These are phyloP conservation scores for Monodelphis domestica DNA, from an alignment of 2,797 vertebrate species.

Conservation along the genomic window DNA sequence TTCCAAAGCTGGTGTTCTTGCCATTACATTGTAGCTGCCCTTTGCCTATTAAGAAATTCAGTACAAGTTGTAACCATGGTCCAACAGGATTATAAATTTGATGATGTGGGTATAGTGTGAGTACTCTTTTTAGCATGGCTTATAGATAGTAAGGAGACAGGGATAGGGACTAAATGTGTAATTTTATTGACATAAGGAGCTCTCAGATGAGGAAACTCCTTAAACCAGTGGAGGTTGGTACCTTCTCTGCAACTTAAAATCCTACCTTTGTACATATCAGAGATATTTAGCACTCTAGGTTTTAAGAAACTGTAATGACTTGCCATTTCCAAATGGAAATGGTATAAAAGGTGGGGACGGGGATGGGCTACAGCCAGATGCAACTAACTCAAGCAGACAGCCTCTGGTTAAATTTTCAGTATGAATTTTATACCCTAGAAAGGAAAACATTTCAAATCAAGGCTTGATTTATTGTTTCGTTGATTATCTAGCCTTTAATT, in stretches of 20 bases:
- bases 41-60: slow-evolving; percentile 63
- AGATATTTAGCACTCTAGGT: background rate
- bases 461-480: background rate
- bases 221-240: background rate
- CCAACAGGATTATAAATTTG: background rate
- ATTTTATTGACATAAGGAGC: background rate
- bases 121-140: slow-evolving; percentile 31
- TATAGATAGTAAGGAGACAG: background rate
- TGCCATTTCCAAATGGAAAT: too few species aligned
- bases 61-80: slow-evolving; percentile 64
- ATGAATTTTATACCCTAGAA: background rate
- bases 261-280: background rate
- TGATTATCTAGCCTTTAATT: background rate
- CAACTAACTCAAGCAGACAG: background rate
- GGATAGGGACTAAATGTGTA: background rate
- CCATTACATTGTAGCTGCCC: slow-evolving; percentile 63
- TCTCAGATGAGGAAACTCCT: background rate
- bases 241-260: background rate
- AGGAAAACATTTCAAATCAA: background rate
- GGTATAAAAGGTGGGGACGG: too few species aligned
- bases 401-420: background rate
- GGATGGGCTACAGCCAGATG: background rate
- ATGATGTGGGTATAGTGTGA: slow-evolving; percentile 7
- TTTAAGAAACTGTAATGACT: too few species aligned
- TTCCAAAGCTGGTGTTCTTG: background rate